A percentile compares a stretch with the other conserved stretches of the same genome.
These are phyloP conservation scores for Diplodus sargus DNA, from an alignment of 2,797 vertebrate species.

Conservation along the genomic window DNA sequence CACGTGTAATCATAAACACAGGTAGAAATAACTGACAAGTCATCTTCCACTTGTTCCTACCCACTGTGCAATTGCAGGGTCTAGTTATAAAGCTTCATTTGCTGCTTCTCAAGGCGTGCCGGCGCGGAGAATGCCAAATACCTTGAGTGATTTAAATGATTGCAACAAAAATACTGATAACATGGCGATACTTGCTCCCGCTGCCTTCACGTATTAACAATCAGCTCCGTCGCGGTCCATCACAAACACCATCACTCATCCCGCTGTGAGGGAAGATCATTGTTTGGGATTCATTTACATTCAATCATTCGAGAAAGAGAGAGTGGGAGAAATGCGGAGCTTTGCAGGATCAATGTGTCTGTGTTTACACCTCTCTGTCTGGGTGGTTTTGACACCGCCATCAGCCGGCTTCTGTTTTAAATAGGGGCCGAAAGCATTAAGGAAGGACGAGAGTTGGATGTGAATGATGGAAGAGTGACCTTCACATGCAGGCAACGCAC, in stretches of 20 bases:
- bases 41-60: constrained; percentile 24
- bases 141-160: constrained; percentile 39
- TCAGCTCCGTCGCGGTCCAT: constrained; percentile 33
- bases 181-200: constrained; percentile 4
- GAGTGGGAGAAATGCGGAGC: constrained; percentile 16
- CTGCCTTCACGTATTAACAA: constrained; percentile 38
- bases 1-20: constrained; percentile 7
- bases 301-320: constrained; percentile 39
- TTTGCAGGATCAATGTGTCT: constrained; percentile 31
- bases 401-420: neutral
- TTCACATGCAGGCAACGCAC: neutral
- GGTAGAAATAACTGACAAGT: constrained; percentile 38
- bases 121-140: constrained; percentile 7
- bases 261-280: constrained; percentile 45
- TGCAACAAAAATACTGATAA: constrained; percentile 31
- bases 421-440: neutral
- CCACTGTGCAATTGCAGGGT: constrained; percentile 29
- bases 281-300: constrained; percentile 52
- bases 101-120: constrained; percentile 21
- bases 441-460: neutral
- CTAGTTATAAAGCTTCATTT: constrained; percentile 41
- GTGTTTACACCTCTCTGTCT: constrained; percentile 36
- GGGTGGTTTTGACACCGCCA: constrained; percentile 3
- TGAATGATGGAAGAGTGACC: neutral
- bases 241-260: constrained; percentile 38